A percentile compares a stretch with the other conserved stretches of the same genome.
Evolutionary conservation across 2,797 vertebrate species (phyloP).

Genomic region (Aulostomus chinensis): DNA sequence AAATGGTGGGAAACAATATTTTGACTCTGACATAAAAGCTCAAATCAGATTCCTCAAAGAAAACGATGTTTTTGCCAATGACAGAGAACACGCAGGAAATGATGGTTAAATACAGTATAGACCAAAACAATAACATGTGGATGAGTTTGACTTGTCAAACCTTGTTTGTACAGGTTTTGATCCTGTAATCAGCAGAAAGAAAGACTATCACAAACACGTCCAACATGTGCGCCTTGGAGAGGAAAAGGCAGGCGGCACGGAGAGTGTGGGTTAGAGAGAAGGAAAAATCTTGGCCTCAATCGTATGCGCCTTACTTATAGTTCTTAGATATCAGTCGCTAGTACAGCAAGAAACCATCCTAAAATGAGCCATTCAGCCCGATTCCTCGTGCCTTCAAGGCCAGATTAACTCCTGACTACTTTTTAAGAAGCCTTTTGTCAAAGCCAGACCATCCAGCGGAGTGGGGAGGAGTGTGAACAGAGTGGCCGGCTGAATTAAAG

Average conservation of each 20-base stretch:
- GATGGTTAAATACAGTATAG: conserved; percentile 41
- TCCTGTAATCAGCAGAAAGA: conserved; percentile 59
- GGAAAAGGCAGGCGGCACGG: conserved; percentile 9
- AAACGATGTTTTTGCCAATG: conserved; percentile 58
- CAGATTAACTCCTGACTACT: conserved; percentile 57
- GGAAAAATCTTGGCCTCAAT: conserved; percentile 32
- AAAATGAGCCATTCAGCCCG: conserved; percentile 50
- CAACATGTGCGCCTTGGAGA: conserved; percentile 43
- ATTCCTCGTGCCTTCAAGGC: conserved; percentile 54
- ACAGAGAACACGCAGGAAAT: conserved; percentile 45
- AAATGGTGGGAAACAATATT: conserved; percentile 52
- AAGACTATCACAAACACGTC: conserved; percentile 60
- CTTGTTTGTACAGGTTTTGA: conserved; percentile 56
- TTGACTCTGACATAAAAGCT: conserved; percentile 39
- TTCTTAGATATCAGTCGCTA: conserved; percentile 43
- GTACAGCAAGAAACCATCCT: conserved; percentile 42
- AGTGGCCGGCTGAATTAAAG: conserved; percentile 35
- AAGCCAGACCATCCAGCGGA: conserved; percentile 25
- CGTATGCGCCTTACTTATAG: conserved; percentile 44
- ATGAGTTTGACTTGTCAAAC: conserved; percentile 44
- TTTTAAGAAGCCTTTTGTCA: conserved; percentile 61
- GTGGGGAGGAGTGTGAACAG: conserved; percentile 36
- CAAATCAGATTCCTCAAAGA: conserved; percentile 58
- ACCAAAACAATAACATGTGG: conserved; percentile 52
- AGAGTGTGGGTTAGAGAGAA: conserved; percentile 19